Percentiles rank a stretch among this genome's conserved stretches.
phyloP scores from a whole-genome alignment of 2,113 vertebrate genomes.

The Rhinichthys klamathensis region DNA sequence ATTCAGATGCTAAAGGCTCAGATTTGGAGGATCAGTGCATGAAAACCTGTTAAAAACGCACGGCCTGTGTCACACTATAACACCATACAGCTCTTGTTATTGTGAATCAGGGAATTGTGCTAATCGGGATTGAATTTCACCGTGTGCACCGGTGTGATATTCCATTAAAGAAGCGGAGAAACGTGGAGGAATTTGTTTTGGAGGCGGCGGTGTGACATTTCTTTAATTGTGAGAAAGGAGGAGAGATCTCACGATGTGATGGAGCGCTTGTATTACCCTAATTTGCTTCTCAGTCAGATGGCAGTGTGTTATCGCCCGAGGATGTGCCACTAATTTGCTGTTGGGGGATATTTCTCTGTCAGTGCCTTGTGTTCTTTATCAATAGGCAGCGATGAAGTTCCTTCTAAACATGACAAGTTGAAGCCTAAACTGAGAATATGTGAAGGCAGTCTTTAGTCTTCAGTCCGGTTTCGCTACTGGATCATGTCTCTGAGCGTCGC shows the following conservation, averaged over 20 bases:
- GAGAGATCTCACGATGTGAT: constrained; percentile 57
- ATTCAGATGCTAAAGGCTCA: constrained; percentile 60
- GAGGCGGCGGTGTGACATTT: constrained; percentile 56
- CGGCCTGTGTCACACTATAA: constrained; percentile 30
- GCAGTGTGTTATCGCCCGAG: constrained; percentile 62
- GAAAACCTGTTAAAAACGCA: constrained; percentile 44
- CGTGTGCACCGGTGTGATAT: constrained; percentile 38
- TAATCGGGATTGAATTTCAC: constrained; percentile 17
- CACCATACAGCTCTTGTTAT: constrained; percentile 20
- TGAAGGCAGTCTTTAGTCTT: constrained; percentile 16
- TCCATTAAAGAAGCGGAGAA: constrained; percentile 59
- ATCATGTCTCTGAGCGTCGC: background rate
- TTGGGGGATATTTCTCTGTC: constrained; percentile 31
- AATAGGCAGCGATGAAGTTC: constrained; percentile 16
- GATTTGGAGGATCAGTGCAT: constrained; percentile 50
- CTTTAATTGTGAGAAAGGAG: constrained; percentile 55
- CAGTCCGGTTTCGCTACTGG: background rate
- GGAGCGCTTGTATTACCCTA: constrained; percentile 59
- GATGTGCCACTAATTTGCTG: constrained; percentile 69
- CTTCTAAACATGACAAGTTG: constrained; percentile 22
- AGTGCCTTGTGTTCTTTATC: constrained; percentile 17
- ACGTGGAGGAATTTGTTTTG: background rate
- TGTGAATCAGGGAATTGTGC: constrained; percentile 34
- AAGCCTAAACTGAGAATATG: background rate
- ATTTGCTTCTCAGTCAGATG: constrained; percentile 66